These are phyloP conservation scores for Pterocles gutturalis DNA, from an alignment of 2,113 vertebrate genomes.

Conservation along the genomic window DNA sequence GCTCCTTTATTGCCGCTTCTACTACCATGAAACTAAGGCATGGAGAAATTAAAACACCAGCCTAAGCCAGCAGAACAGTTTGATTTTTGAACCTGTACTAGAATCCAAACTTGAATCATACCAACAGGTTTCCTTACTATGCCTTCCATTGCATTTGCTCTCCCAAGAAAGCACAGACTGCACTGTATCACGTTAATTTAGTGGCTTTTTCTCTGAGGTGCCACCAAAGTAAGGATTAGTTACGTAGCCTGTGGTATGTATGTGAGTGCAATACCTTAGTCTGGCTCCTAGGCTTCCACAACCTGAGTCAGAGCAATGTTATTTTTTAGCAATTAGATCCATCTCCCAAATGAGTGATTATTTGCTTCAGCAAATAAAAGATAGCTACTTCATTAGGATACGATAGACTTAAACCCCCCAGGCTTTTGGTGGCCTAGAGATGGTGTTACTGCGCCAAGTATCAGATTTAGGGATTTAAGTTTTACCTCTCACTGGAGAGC, in stretches of 20 bases:
- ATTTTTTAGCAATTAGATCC: background rate
- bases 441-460: background rate
- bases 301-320: background rate
- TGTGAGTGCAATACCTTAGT: background rate
- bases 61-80: background rate
- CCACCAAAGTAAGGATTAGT: background rate
- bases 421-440: background rate
- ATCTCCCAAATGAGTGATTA: background rate
- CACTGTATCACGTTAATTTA: background rate
- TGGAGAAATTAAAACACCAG: background rate
- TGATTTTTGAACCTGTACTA: background rate
- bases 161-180: background rate
- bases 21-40: background rate
- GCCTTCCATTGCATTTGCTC: background rate
- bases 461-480: constrained; percentile 7
- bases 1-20: background rate
- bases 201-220: background rate
- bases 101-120: background rate
- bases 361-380: constrained; percentile 4
- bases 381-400: background rate
- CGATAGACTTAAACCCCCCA: background rate
- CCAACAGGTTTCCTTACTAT: background rate
- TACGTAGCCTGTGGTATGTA: background rate
- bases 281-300: background rate
- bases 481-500: constrained; percentile 55